A percentile compares a stretch with the other conserved stretches of the same genome.
Conservation (phyloP, 2,797 vertebrate genomes). For the Spea hammondii region DNA sequence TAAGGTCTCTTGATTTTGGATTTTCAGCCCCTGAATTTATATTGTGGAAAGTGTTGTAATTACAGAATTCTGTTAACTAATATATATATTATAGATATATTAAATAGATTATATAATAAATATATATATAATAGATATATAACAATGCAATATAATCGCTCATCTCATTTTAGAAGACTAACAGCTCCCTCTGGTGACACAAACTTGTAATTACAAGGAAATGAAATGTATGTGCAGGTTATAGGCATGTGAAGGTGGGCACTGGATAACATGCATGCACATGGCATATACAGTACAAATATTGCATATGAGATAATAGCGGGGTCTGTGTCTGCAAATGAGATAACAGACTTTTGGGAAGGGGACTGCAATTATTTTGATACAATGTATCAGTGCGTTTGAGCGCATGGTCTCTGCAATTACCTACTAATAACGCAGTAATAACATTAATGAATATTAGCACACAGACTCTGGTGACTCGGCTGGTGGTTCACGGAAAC, state of each 20-base stretch:
- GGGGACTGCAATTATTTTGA: slow-evolving; percentile 3
- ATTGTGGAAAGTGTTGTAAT: too few relatives aligned
- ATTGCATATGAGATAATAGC: neutral
- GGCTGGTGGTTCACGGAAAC: too few relatives aligned
- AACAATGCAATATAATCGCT: too few relatives aligned
- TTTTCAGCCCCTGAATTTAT: too few relatives aligned
- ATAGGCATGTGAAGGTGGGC: neutral
- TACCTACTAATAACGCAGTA: slow-evolving; percentile 20
- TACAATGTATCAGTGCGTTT: neutral
- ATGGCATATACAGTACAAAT: neutral
- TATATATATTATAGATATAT: too few relatives aligned
- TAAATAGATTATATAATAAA: too few relatives aligned
- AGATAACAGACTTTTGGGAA: slow-evolving; percentile 10
- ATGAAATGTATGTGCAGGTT: too few relatives aligned
- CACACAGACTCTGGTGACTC: neutral
- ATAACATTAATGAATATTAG: slow-evolving; percentile 18
- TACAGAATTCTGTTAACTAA: too few relatives aligned
- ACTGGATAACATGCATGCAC: too few relatives aligned
- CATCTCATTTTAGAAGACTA: too few relatives aligned
- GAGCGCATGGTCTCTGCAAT: slow-evolving; percentile 24
- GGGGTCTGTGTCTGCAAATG: neutral
- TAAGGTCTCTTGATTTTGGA: too few relatives aligned
- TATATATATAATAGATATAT: too few relatives aligned
- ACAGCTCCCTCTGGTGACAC: slow-evolving; percentile 8
- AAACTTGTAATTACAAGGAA: neutral